These are phyloP conservation scores for Cosmopolites sordidus DNA, from an alignment of 2,888 invertebrate species.

Conservation along the genomic window DNA sequence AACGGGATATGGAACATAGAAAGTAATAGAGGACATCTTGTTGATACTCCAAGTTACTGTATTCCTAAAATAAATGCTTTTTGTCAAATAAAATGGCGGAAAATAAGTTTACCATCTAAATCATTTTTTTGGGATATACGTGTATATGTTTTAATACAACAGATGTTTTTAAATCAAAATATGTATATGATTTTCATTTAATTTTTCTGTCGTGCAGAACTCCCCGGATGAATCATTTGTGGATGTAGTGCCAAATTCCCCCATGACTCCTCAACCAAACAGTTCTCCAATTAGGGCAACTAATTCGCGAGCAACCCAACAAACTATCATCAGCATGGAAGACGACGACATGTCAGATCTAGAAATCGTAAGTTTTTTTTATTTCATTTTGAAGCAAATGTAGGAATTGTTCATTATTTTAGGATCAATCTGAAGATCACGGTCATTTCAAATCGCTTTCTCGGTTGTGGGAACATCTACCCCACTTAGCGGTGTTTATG, in stretches of 20 bases:
- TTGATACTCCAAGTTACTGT: too few relatives aligned
- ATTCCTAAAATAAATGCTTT: too few relatives aligned
- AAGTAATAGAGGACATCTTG: too few relatives aligned
- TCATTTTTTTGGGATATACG: too few relatives aligned
- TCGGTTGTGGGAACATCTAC: constrained; percentile 78
- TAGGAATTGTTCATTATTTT: too few relatives aligned
- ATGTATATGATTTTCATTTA: too few relatives aligned
- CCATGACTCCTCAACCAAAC: constrained; percentile 29
- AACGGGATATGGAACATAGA: too few relatives aligned
- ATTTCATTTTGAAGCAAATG: too few relatives aligned
- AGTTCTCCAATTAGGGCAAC: constrained; percentile 48
- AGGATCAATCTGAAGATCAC: constrained; percentile 76
- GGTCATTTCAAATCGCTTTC: constrained; percentile 85
- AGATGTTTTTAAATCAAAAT: background rate
- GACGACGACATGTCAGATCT: constrained; percentile 90
- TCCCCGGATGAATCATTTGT: constrained; percentile 12
- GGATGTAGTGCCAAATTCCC: constrained; percentile 4
- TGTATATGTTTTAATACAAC: too few relatives aligned
- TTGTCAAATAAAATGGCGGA: too few relatives aligned
- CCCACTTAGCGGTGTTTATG: constrained; percentile 90
- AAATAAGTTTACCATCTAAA: too few relatives aligned
- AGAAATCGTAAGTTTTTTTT: constrained; percentile 60
- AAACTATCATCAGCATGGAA: constrained; percentile 91
- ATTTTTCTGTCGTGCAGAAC: constrained; percentile 4
- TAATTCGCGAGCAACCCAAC: constrained; percentile 52